phyloP scores from a whole-genome alignment of 2,797 vertebrate genomes.

The Sarcophilus harrisii region DNA sequence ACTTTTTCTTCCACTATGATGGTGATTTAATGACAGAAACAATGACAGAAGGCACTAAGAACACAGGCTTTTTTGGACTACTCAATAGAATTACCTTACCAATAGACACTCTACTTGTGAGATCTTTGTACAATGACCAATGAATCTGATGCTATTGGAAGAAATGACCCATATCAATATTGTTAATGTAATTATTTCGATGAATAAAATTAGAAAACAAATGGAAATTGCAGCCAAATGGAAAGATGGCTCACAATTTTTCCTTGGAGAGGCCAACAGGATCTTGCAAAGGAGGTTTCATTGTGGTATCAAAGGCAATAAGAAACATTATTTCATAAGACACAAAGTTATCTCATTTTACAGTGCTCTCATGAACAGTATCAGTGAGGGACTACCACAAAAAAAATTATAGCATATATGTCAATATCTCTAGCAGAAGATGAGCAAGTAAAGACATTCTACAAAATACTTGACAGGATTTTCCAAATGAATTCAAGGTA shows the following conservation, averaged over 20 bases:
- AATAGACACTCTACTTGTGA: neutral
- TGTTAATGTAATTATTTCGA: neutral
- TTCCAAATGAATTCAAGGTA: neutral
- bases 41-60: neutral
- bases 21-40: neutral
- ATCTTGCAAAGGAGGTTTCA: neutral
- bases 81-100: neutral
- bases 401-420: neutral
- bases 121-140: neutral
- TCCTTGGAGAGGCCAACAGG: neutral
- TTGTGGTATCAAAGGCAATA: neutral
- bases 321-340: neutral
- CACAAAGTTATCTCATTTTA: neutral
- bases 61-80: neutral
- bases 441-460: neutral
- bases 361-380: neutral
- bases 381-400: neutral
- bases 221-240: neutral
- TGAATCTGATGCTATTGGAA: neutral
- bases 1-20: neutral
- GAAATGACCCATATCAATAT: neutral
- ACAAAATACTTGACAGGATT: neutral
- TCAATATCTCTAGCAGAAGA: neutral
- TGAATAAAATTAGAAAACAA: neutral
- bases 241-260: neutral